Percentiles rank a stretch among this genome's conserved stretches.
Evolutionary conservation across 2,888 invertebrate species (phyloP).

Genomic region (Dendrolimus pini): DNA sequence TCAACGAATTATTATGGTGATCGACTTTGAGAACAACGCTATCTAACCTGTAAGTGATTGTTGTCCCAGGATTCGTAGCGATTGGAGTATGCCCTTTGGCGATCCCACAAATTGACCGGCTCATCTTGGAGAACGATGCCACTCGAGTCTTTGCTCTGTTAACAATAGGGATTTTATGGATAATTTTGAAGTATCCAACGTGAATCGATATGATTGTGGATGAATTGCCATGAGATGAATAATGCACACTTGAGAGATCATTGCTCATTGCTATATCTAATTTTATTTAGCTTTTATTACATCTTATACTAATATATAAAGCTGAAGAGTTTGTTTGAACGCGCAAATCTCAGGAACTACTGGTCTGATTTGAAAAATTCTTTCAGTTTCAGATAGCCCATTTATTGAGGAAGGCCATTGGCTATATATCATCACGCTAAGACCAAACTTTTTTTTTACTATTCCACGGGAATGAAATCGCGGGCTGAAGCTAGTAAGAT

Average conservation of each 20-base stretch:
- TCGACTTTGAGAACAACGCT: neutral
- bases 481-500: too few relatives aligned
- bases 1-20: too few relatives aligned
- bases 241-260: neutral
- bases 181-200: neutral
- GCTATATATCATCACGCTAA: too few relatives aligned
- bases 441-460: too few relatives aligned
- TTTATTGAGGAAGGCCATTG: too few relatives aligned
- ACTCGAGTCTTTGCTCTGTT: slow-evolving; percentile 82
- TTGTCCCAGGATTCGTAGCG: slow-evolving; percentile 89
- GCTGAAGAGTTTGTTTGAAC: too few relatives aligned
- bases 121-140: slow-evolving; percentile 81
- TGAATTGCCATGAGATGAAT: neutral
- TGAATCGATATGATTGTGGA: neutral
- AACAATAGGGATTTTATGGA: slow-evolving; percentile 38
- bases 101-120: slow-evolving; percentile 87
- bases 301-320: too few relatives aligned
- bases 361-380: too few relatives aligned
- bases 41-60: slow-evolving; percentile 61
- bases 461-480: too few relatives aligned
- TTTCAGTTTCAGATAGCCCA: too few relatives aligned
- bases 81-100: slow-evolving; percentile 87
- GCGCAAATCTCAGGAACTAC: too few relatives aligned
- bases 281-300: too few relatives aligned
- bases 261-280: neutral